Percentiles rank a stretch among this genome's conserved stretches.
These are phyloP conservation scores for Scaptodrosophila lebanonensis DNA, from an alignment of 1,140 invertebrate genomes.

Conservation along the genomic window DNA sequence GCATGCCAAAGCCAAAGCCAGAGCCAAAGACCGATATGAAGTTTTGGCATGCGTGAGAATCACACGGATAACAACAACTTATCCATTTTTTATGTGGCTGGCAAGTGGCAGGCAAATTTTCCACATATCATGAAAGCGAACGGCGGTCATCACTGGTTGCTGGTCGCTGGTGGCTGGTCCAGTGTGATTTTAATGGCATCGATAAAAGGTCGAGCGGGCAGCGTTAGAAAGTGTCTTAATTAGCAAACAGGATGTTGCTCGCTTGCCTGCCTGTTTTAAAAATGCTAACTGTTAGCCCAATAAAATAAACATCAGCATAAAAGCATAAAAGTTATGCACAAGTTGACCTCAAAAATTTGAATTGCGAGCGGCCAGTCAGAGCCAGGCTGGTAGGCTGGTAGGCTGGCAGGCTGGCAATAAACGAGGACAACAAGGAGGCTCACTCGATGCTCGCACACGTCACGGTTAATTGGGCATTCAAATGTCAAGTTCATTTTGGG, in stretches of 20 bases:
- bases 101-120: constrained; percentile 58
- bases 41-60: constrained; percentile 59
- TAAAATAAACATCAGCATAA: constrained; percentile 44
- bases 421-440: constrained; percentile 21
- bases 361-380: too few relatives aligned
- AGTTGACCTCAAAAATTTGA: constrained; percentile 59
- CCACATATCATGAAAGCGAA: constrained; percentile 6
- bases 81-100: not conserved
- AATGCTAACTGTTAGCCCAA: constrained; percentile 40
- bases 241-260: constrained; percentile 24
- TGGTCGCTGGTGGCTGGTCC: too few relatives aligned
- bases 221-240: constrained; percentile 66
- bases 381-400: too few relatives aligned
- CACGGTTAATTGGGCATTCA: constrained; percentile 76
- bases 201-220: constrained; percentile 45
- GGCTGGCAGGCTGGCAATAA: too few relatives aligned
- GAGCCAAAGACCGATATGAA: constrained; percentile 1
- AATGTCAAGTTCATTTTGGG: constrained; percentile 77
- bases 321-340: constrained; percentile 44
- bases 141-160: too few relatives aligned
- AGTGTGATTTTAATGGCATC: constrained; percentile 35
- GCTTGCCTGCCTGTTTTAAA: too few relatives aligned
- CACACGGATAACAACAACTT: constrained; percentile 27
- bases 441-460: constrained; percentile 40
- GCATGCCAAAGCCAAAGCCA: constrained; percentile 10